phyloP scores from a whole-genome alignment of 2,888 invertebrate genomes.

The Tipula vernalis region DNA sequence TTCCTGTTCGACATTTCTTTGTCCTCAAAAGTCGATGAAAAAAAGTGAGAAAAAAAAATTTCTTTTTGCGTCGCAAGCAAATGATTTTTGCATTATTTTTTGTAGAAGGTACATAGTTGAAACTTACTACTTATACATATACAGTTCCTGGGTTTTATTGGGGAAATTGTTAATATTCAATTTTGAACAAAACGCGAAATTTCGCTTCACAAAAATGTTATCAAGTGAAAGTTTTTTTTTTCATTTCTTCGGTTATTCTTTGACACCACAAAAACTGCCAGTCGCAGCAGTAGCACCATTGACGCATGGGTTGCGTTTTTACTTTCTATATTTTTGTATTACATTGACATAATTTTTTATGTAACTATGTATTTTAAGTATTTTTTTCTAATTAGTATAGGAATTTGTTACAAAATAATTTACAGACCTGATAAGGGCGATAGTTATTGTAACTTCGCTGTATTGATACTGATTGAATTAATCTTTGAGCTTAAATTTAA shows the following conservation, averaged over 20 bases:
- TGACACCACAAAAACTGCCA: background rate
- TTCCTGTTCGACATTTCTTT: background rate
- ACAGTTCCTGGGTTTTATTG: background rate
- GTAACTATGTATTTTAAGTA: background rate
- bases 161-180: background rate
- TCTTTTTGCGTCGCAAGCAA: background rate
- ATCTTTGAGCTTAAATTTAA: too few relatives aligned
- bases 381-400: background rate
- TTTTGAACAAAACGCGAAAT: background rate
- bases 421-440: too few relatives aligned
- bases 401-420: background rate
- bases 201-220: background rate
- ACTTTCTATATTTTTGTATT: background rate
- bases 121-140: background rate
- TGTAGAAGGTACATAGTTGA: background rate
- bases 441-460: too few relatives aligned
- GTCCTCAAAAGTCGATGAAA: background rate
- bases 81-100: background rate
- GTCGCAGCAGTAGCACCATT: background rate
- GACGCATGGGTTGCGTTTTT: background rate
- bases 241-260: background rate
- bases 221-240: background rate
- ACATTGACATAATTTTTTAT: background rate
- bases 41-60: background rate
- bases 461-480: too few relatives aligned